These are phyloP conservation scores for Coregonus suidteri DNA, from an alignment of 2,797 vertebrate genomes.

Conservation along the genomic window DNA sequence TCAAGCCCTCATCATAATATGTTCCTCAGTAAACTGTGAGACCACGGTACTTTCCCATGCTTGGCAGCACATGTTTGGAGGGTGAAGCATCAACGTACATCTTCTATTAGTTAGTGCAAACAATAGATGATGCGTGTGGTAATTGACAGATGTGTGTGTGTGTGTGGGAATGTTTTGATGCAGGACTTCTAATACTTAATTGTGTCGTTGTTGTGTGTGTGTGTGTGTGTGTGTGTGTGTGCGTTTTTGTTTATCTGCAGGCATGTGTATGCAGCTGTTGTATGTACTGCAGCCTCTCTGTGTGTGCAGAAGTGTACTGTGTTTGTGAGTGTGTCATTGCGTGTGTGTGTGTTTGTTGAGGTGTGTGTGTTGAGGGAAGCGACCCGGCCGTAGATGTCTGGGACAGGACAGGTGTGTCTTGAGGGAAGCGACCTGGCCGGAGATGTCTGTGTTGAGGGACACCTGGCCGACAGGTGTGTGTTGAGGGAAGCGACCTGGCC, in stretches of 20 bases:
- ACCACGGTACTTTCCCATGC: not conserved
- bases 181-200: too few relatives aligned
- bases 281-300: not conserved
- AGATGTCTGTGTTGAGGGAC: too few relatives aligned
- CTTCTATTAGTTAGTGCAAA: slow-evolving; percentile 12
- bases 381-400: too few relatives aligned
- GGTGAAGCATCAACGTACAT: slow-evolving; percentile 5
- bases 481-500: too few relatives aligned
- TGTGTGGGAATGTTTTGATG: not conserved
- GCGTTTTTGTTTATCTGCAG: not conserved
- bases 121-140: slow-evolving; percentile 9
- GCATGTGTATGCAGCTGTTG: not conserved
- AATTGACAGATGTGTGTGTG: slow-evolving; percentile 6
- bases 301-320: not conserved
- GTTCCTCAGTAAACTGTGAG: too few relatives aligned
- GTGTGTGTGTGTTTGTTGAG: not conserved
- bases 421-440: too few relatives aligned
- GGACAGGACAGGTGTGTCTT: too few relatives aligned
- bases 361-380: too few relatives aligned
- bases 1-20: not conserved
- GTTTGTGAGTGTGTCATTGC: not conserved
- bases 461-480: too few relatives aligned
- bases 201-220: not conserved
- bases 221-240: not conserved
- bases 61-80: not conserved